These are phyloP conservation scores for Indicator indicator DNA, from an alignment of 2,113 vertebrate species.

Conservation along the genomic window DNA sequence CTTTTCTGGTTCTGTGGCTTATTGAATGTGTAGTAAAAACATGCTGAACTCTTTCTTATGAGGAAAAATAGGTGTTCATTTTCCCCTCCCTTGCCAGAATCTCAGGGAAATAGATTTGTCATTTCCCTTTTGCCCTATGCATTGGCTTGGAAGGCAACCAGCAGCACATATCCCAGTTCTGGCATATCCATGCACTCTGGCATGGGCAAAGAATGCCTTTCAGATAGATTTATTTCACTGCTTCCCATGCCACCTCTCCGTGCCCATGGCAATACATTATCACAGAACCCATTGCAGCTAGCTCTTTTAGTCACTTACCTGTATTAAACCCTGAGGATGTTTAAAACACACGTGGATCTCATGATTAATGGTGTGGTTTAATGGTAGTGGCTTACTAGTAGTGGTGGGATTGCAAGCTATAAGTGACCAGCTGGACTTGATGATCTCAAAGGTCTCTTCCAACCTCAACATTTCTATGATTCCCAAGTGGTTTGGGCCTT, in stretches of 20 bases:
- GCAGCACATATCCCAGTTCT: background rate
- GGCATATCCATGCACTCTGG: background rate
- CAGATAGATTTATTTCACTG: constrained; percentile 6
- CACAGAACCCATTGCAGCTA: background rate
- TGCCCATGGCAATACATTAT: background rate
- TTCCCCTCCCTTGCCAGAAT: background rate
- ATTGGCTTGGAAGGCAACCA: constrained; percentile 20
- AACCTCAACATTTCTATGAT: too few relatives aligned
- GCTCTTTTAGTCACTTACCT: background rate
- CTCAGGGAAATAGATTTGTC: background rate
- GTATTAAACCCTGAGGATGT: background rate
- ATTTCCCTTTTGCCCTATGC: background rate
- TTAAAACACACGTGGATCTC: too few relatives aligned
- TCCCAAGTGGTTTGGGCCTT: rapidly evolving
- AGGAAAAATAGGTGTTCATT: background rate
- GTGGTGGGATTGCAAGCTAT: too few relatives aligned
- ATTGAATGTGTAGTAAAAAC: background rate
- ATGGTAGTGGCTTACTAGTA: too few relatives aligned
- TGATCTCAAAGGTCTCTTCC: too few relatives aligned
- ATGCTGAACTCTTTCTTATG: background rate
- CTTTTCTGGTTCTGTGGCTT: background rate
- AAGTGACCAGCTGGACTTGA: too few relatives aligned
- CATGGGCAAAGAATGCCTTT: background rate
- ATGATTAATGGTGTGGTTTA: too few relatives aligned
- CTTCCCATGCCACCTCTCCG: background rate